These are phyloP conservation scores for Leucophora obtusa DNA, from an alignment of 2,888 invertebrate genomes.

Conservation along the genomic window DNA sequence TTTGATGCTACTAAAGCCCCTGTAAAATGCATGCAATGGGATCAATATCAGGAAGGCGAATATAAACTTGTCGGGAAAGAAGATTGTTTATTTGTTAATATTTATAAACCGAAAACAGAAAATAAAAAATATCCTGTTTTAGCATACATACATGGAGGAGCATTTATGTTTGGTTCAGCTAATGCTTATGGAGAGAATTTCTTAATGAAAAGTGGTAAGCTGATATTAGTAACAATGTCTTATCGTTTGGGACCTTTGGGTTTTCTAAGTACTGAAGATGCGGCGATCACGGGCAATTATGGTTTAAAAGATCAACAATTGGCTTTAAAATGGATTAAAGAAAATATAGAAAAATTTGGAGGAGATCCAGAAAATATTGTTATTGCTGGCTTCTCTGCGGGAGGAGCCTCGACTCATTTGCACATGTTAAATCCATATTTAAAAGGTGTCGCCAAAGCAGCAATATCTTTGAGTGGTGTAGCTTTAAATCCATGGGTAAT, in stretches of 20 bases:
- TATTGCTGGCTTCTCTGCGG: constrained; percentile 85
- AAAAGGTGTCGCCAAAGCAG: constrained; percentile 68
- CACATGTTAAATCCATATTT: constrained; percentile 82
- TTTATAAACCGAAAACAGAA: constrained; percentile 79
- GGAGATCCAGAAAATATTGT: constrained; percentile 85
- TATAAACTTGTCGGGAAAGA: constrained; percentile 74
- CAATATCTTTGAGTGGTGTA: constrained; percentile 63
- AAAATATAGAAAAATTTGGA: constrained; percentile 84
- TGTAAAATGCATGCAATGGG: constrained; percentile 63
- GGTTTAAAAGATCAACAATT: constrained; percentile 86
- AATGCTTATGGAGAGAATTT: constrained; percentile 80
- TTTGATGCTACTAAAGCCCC: constrained; percentile 79
- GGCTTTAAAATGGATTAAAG: constrained; percentile 84
- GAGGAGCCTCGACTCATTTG: constrained; percentile 86
- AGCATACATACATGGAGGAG: constrained; percentile 84
- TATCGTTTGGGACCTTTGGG: constrained; percentile 85
- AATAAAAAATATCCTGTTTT: constrained; percentile 81
- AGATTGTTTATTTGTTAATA: constrained; percentile 83
- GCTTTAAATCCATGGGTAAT: constrained; percentile 64
- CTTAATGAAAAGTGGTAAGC: constrained; percentile 81
- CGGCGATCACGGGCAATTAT: constrained; percentile 84
- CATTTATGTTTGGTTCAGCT: constrained; percentile 83
- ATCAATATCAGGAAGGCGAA: constrained; percentile 20
- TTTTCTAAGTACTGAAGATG: constrained; percentile 86
- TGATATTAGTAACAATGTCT: constrained; percentile 84